Conservation (phyloP, 2,888 invertebrate species). For the Drosophila acutilabella region DNA sequence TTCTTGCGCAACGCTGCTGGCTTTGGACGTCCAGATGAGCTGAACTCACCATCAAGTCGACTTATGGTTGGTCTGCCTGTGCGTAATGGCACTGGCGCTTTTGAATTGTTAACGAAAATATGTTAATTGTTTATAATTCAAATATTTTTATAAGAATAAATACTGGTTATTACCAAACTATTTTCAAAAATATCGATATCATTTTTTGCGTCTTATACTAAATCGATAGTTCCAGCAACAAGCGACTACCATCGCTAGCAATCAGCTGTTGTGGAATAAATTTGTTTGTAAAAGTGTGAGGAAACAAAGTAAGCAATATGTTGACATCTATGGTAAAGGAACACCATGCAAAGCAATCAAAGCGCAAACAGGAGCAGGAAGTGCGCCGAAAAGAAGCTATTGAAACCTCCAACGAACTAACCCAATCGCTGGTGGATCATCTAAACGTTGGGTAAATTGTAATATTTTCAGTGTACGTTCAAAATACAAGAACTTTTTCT, state of each 20-base stretch:
- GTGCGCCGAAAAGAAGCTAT: constrained; percentile 97
- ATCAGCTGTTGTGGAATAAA: constrained; percentile 19
- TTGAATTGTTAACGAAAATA: constrained; percentile 85
- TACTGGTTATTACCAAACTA: neutral
- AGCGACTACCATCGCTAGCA: constrained; percentile 22
- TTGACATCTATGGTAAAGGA: constrained; percentile 94
- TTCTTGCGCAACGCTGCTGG: constrained; percentile 92
- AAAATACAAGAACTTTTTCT: neutral
- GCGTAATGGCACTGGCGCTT: constrained; percentile 93
- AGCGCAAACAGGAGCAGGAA: constrained; percentile 95
- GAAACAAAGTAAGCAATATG: constrained; percentile 86
- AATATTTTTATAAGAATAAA: constrained; percentile 11
- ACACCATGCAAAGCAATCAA: constrained; percentile 92
- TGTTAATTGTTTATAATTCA: constrained; percentile 50
- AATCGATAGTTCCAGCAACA: constrained; percentile 35
- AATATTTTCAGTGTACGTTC: neutral
- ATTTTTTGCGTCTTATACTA: neutral
- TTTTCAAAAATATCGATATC: constrained; percentile 17
- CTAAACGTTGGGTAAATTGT: constrained; percentile 95
- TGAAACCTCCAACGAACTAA: constrained; percentile 95
- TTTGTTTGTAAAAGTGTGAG: constrained; percentile 87
- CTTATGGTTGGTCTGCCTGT: constrained; percentile 94
- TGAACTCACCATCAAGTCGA: constrained; percentile 94
- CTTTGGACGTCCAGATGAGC: constrained; percentile 88
- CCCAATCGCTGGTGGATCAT: constrained; percentile 97